Evolutionary conservation across 2,113 vertebrate species (phyloP).

Genomic region (Prionailurus viverrinus): DNA sequence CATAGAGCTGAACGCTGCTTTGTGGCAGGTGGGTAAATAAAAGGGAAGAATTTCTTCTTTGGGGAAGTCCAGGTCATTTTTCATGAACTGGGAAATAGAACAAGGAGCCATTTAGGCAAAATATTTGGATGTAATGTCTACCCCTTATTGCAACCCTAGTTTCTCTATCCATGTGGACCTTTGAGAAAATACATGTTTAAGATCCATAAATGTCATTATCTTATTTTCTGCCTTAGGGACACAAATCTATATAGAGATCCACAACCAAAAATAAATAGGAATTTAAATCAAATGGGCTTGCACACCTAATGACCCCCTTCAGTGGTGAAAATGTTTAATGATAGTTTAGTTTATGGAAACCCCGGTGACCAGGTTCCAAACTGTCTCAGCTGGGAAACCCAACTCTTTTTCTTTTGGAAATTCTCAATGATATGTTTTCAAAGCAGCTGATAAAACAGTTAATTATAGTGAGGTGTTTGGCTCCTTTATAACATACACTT

Average conservation of each 20-base stretch:
- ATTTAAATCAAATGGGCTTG: slow-evolving; percentile 56
- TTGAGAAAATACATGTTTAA: slow-evolving; percentile 40
- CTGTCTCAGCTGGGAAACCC: slow-evolving; percentile 72
- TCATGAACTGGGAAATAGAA: slow-evolving; percentile 38
- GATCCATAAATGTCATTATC: background rate
- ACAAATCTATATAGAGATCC: slow-evolving; percentile 55
- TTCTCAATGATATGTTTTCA: slow-evolving; percentile 86
- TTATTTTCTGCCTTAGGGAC: slow-evolving; percentile 47
- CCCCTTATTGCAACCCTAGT: background rate
- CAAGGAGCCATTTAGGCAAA: background rate
- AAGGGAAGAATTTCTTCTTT: background rate
- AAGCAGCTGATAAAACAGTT: slow-evolving; percentile 79
- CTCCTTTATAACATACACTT: slow-evolving; percentile 77
- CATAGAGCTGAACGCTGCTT: background rate
- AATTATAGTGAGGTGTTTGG: slow-evolving; percentile 86
- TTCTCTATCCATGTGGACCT: background rate
- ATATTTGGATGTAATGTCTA: background rate
- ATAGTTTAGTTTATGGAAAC: slow-evolving; percentile 80
- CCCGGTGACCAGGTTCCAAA: slow-evolving; percentile 78
- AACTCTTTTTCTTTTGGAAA: slow-evolving; percentile 76
- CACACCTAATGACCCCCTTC: slow-evolving; percentile 78
- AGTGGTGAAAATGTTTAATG: slow-evolving; percentile 78
- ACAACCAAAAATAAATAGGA: slow-evolving; percentile 52
- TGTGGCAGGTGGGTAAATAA: background rate
- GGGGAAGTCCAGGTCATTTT: background rate